Conservation (phyloP, 2,888 invertebrate genomes). For the Penaeus monodon region DNA sequence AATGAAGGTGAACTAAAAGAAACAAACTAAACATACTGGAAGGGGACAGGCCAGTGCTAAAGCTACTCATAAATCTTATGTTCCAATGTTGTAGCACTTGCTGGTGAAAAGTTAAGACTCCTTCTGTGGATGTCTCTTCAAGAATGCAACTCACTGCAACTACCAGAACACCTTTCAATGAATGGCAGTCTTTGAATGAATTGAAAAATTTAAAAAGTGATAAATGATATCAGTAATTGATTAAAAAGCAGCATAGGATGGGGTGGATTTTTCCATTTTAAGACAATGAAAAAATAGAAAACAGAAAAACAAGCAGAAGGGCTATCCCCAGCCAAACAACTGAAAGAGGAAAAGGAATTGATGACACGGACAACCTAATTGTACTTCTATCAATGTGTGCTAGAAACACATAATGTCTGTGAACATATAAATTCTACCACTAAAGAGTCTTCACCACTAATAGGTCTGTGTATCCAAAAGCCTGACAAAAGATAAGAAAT, state of each 20-base stretch:
- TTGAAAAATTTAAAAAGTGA: too few species aligned
- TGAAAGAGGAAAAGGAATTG: not conserved
- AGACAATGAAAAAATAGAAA: too few species aligned
- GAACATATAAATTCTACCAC: not conserved
- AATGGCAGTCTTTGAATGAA: too few species aligned
- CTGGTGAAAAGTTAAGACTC: too few species aligned
- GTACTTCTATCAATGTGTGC: conserved; percentile 36
- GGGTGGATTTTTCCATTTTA: too few species aligned
- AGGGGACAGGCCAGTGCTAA: conserved; percentile 13
- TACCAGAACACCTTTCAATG: too few species aligned
- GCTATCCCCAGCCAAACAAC: conserved; percentile 14
- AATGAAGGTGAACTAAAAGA: conserved; percentile 1
- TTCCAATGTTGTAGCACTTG: too few species aligned
- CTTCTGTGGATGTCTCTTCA: too few species aligned
- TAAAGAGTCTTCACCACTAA: not conserved
- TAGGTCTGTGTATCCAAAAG: conserved; percentile 1
- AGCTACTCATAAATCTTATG: not conserved
- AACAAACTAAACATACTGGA: not conserved
- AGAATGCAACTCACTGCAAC: too few species aligned
- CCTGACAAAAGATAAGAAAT: not conserved
- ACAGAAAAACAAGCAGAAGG: not conserved
- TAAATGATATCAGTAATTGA: too few species aligned
- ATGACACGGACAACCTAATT: conserved; percentile 38
- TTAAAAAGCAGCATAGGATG: too few species aligned
- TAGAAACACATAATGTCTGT: conserved; percentile 3